Evolutionary conservation across 2,888 invertebrate genomes (phyloP).

Genomic region (Camponotus fellah): DNA sequence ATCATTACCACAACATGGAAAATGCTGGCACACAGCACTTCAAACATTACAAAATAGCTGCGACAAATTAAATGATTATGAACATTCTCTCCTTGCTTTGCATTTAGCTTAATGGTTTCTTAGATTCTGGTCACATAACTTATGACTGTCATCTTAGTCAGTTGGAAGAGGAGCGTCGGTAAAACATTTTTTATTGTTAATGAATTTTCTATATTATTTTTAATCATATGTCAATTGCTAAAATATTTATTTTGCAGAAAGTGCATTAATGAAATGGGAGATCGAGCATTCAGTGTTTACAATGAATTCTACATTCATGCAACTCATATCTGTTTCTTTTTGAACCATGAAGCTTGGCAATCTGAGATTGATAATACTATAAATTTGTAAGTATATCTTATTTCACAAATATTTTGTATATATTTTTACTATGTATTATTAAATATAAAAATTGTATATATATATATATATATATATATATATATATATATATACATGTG

Average conservation of each 20-base stretch:
- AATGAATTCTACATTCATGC: slow-evolving; percentile 90
- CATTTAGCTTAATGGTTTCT: slow-evolving; percentile 89
- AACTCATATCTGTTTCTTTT: slow-evolving; percentile 89
- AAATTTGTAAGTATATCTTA: slow-evolving; percentile 75
- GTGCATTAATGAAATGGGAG: slow-evolving; percentile 88
- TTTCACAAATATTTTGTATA: slow-evolving; percentile 6
- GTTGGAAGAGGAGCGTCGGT: slow-evolving; percentile 84
- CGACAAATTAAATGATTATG: slow-evolving; percentile 87
- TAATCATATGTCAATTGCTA: background rate
- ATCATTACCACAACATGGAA: slow-evolving; percentile 87
- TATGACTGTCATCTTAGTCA: slow-evolving; percentile 86
- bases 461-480: no score
- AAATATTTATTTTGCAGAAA: slow-evolving; percentile 75
- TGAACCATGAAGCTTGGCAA: slow-evolving; percentile 89
- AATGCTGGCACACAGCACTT: slow-evolving; percentile 89
- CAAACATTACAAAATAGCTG: slow-evolving; percentile 87
- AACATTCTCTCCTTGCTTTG: slow-evolving; percentile 88
- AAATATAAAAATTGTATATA: background rate
- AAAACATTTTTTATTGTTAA: slow-evolving; percentile 28
- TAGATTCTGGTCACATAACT: slow-evolving; percentile 88
- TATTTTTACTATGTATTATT: background rate
- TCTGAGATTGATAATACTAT: slow-evolving; percentile 88
- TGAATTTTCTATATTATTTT: background rate
- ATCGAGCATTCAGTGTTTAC: slow-evolving; percentile 88
- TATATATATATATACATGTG: no score